Conservation (phyloP, 2,113 vertebrate species). For the Tringa solitaria region DNA sequence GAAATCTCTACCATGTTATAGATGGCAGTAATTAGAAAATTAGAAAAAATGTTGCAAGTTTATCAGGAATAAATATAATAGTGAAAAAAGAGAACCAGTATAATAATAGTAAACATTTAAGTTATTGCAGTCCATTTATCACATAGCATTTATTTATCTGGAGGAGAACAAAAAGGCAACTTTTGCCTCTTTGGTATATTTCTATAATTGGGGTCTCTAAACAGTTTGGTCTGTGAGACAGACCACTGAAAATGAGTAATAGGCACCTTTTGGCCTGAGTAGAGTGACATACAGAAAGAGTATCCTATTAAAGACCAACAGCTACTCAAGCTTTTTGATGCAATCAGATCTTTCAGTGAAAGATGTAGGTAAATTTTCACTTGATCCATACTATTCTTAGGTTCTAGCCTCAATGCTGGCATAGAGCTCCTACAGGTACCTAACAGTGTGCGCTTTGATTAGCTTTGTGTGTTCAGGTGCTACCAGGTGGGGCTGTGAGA, state of each 20-base stretch:
- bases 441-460: neutral
- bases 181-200: neutral
- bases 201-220: neutral
- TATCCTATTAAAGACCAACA: neutral
- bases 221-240: neutral
- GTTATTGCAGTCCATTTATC: neutral
- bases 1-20: neutral
- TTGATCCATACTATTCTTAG: rapidly evolving
- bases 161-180: neutral
- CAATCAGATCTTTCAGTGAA: neutral
- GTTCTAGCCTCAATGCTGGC: rapidly evolving
- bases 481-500: neutral
- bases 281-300: neutral
- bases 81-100: neutral
- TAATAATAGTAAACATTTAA: neutral
- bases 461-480: neutral
- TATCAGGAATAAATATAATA: neutral
- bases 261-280: neutral
- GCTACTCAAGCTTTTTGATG: neutral
- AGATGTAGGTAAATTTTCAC: rapidly evolving
- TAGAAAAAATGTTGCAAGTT: neutral
- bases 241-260: neutral
- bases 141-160: neutral
- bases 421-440: rapidly evolving
- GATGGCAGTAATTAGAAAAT: neutral